These are phyloP conservation scores for Coelopa frigida DNA, from an alignment of 1,140 invertebrate species.

Conservation along the genomic window DNA sequence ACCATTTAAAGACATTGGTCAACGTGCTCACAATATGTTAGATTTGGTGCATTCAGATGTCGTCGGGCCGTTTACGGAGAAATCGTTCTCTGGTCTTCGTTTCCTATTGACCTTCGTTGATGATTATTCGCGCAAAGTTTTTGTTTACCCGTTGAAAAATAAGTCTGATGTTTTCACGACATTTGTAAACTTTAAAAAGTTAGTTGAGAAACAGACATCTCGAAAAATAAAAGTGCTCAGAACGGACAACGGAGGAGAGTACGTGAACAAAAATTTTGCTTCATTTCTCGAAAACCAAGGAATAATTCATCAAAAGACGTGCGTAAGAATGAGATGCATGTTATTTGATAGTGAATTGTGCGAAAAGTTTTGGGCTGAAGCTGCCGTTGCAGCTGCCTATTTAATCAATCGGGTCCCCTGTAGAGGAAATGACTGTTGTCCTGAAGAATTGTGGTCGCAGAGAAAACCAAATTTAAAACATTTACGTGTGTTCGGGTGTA, in stretches of 20 bases:
- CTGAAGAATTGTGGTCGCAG: constrained; percentile 23
- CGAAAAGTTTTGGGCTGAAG: constrained; percentile 47
- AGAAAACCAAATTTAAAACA: constrained; percentile 22
- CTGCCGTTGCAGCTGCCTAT: constrained; percentile 27
- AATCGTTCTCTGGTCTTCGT: constrained; percentile 24
- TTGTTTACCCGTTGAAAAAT: constrained; percentile 1
- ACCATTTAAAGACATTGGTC: not conserved
- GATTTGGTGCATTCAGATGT: not conserved
- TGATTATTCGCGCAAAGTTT: constrained; percentile 28
- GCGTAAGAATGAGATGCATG: constrained; percentile 18
- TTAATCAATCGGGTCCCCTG: constrained; percentile 26
- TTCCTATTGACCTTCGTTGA: constrained; percentile 42
- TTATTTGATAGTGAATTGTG: constrained; percentile 30
- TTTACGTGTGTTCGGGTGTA: constrained; percentile 41
- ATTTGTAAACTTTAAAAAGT: constrained; percentile 12
- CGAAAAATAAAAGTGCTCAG: constrained; percentile 26
- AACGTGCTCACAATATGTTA: too few species aligned
- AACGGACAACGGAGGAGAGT: constrained; percentile 39
- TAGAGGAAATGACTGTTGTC: constrained; percentile 24
- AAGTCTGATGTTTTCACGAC: constrained; percentile 5
- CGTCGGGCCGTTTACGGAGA: constrained; percentile 6
- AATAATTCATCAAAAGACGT: constrained; percentile 35
- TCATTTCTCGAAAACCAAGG: constrained; percentile 22
- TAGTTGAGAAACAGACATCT: constrained; percentile 21
- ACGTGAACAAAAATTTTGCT: constrained; percentile 21